Evolutionary conservation across 1,140 invertebrate species (phyloP), one percentile per base, ranked within the genome.

Genomic region (Aphidius gifuensis): DNA sequence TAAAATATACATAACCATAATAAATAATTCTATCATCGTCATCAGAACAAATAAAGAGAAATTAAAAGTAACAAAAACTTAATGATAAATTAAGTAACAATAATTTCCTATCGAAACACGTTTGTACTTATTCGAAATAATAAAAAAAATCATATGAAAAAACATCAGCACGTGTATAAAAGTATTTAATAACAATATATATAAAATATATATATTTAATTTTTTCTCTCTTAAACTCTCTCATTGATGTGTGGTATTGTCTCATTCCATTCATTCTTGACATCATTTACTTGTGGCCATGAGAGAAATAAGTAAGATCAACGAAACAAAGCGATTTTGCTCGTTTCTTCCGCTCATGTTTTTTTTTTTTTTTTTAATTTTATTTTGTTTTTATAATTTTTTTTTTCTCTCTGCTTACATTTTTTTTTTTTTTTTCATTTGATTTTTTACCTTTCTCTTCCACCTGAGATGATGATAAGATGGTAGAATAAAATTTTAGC

Each of bases 181-280:
- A 32, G 6, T 9, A 11, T 40, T 53, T 53, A 9, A 40, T 11
- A 11, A 5, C 32, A 23, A 7, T 11, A 9, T 9, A 39, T 11
- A 44, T 1, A 44, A 44, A 2, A 44, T 11, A 44, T 11, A 44
- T 16, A 16, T 16, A 16, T 16, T 16, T 16, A 44, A 3, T 11
- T 44, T 11, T 44, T 11, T 44, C 23, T 32, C 23, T 32, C 23
- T 32, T 32, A 32, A 32, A 32, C 23, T 32, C 23, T 32, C 23
- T 32, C 23, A 32, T 32, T 32, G 4, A 32, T 32, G 4, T 32
- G 23, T 32, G 2, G 43, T 44, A 39, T 11, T 44, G 11, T 48
- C 32, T n/a, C 46, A 50, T 58, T 44, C 45, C 54, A 61, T 62
- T 62, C 54, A 58, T 62, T 62, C 55, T 47, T 62, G 61, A 58